Evolutionary conservation across 2,113 vertebrate genomes (phyloP).

Genomic region (Nycticebus coucang): DNA sequence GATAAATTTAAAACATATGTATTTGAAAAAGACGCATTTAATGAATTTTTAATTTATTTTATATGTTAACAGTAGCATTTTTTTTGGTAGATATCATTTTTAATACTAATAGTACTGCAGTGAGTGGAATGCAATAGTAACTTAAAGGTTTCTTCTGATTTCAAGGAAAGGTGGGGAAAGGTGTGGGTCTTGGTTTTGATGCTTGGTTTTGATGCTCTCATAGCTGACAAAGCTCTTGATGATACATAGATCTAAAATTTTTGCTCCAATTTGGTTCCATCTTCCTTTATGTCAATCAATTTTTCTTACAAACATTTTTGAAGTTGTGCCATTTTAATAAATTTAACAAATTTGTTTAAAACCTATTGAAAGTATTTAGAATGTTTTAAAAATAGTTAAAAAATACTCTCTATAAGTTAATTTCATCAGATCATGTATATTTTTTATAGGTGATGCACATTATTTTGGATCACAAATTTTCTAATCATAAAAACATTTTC

Average conservation of each 20-base stretch:
- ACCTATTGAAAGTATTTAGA: neutral
- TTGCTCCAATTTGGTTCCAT: neutral
- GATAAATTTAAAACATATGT: neutral
- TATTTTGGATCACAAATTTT: neutral
- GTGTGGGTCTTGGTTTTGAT: conserved; percentile 6
- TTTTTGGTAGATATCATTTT: neutral
- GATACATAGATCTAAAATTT: neutral
- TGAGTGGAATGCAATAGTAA: neutral
- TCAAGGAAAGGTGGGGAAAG: too few species aligned
- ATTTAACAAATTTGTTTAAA: neutral
- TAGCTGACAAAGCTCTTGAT: neutral
- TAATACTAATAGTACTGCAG: neutral
- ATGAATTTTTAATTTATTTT: conserved; percentile 18
- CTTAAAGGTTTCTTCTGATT: neutral
- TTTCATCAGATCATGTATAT: neutral
- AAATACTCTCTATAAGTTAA: neutral
- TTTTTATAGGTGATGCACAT: neutral
- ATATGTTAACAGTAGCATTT: neutral
- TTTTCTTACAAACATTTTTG: neutral
- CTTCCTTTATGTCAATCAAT: neutral
- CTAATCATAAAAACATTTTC: neutral
- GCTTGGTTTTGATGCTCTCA: neutral
- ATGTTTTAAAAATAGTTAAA: neutral
- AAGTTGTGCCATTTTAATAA: neutral
- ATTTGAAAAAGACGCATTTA: neutral